Percentiles rank a stretch among this genome's conserved stretches.
These are phyloP conservation scores for Drosophila yakuba DNA, from an alignment of 1,140 invertebrate genomes.

Conservation along the genomic window DNA sequence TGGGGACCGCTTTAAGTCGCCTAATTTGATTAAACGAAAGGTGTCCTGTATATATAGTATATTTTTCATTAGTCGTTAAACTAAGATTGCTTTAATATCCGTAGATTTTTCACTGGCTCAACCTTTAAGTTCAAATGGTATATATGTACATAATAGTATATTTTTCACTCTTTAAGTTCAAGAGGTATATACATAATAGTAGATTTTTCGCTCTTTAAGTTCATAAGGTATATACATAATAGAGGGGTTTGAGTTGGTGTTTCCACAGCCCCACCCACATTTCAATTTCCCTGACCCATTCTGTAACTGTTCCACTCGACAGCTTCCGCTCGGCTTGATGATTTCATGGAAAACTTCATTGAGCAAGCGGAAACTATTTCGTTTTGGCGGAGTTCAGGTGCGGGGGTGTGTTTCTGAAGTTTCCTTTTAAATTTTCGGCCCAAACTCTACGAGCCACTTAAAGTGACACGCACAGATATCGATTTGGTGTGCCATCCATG, in stretches of 20 bases:
- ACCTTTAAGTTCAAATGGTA: conserved; percentile 27
- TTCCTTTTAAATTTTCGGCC: conserved; percentile 51
- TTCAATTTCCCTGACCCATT: conserved; percentile 23
- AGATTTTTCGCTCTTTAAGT: conserved; percentile 38
- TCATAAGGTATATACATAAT: conserved; percentile 1
- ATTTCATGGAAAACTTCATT: conserved; percentile 83
- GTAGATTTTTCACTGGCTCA: conserved; percentile 20
- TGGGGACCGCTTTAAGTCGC: conserved; percentile 38
- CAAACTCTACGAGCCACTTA: conserved; percentile 33
- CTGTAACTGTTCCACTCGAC: conserved; percentile 77
- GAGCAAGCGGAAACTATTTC: conserved; percentile 82
- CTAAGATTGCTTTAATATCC: background rate
- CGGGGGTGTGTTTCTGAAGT: conserved; percentile 69
- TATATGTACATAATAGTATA: background rate
- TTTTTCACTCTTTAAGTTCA: conserved; percentile 31
- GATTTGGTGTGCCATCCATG: conserved; percentile 9
- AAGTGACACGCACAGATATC: conserved; percentile 60
- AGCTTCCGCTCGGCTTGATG: conserved; percentile 81
- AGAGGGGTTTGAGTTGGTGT: too few species aligned
- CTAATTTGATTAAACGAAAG: conserved; percentile 29
- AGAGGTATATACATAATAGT: background rate
- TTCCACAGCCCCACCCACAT: background rate
- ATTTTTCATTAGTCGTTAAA: background rate
- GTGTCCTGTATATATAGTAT: background rate
- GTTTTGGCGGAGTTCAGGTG: conserved; percentile 55